These are phyloP conservation scores for Myripristis jacobus DNA, from an alignment of 2,797 vertebrate species.

Conservation along the genomic window DNA sequence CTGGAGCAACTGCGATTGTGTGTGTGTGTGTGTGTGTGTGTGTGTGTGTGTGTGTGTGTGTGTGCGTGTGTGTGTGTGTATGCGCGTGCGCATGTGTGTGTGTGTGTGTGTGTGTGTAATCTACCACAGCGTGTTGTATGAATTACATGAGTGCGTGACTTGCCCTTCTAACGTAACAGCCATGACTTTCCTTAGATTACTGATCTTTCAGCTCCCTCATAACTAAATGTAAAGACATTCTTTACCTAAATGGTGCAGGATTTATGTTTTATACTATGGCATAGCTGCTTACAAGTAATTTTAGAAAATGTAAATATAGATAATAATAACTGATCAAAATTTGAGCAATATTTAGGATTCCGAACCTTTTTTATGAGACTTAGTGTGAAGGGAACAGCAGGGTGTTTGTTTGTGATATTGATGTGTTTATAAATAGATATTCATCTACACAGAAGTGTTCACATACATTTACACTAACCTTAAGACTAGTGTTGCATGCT, in stretches of 20 bases:
- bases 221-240: conserved; percentile 59
- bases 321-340: not conserved
- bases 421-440: conserved; percentile 2
- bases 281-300: conserved; percentile 9
- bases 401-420: conserved; percentile 6
- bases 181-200: conserved; percentile 61
- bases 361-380: not conserved
- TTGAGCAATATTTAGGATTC: not conserved
- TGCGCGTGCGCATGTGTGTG: no score
- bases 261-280: conserved; percentile 12
- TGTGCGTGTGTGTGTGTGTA: conserved; percentile 22
- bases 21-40: conserved; percentile 27
- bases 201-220: conserved; percentile 57
- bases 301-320: not conserved
- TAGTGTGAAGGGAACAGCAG: conserved; percentile 1
- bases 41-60: conserved; percentile 17
- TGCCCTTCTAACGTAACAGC: conserved; percentile 62
- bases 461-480: conserved; percentile 18
- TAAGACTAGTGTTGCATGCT: conserved; percentile 46
- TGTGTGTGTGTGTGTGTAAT: conserved; percentile 14
- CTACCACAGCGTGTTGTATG: conserved; percentile 8
- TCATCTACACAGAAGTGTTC: conserved; percentile 2
- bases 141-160: conserved; percentile 2
- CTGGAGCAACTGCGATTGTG: conserved; percentile 42
- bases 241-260: conserved; percentile 48